Conservation (phyloP, 2,888 invertebrate genomes). For the Hylaea fasciaria region DNA sequence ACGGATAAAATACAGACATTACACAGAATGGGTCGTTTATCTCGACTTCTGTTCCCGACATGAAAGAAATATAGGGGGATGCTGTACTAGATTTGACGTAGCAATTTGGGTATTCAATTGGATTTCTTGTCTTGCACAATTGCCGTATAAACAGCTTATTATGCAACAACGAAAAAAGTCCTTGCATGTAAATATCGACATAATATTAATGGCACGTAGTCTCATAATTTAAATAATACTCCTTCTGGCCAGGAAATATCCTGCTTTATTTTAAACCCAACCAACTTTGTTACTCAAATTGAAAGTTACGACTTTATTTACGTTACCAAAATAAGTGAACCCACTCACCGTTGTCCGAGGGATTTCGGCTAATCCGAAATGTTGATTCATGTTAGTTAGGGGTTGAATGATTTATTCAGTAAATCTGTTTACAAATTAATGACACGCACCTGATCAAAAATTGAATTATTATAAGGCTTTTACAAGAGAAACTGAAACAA, state of each 20-base stretch:
- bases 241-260: not conserved
- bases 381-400: constrained; percentile 22
- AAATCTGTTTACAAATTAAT: constrained; percentile 11
- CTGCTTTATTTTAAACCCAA: not conserved
- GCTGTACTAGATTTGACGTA: constrained; percentile 23
- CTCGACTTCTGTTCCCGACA: constrained; percentile 33
- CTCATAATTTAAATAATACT: too few species aligned
- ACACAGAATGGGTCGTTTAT: constrained; percentile 33
- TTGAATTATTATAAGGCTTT: constrained; percentile 8
- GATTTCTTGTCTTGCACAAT: not conserved
- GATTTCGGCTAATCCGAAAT: constrained; percentile 19
- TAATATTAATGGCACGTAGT: too few species aligned
- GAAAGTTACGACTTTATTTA: constrained; percentile 14
- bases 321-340: constrained; percentile 18
- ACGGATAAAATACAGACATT: constrained; percentile 38
- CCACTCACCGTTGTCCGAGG: constrained; percentile 13
- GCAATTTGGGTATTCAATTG: constrained; percentile 6
- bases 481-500: not conserved
- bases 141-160: too few species aligned
- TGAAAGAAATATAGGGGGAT: constrained; percentile 27
- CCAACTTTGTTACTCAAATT: not conserved
- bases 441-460: constrained; percentile 29
- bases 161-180: too few species aligned
- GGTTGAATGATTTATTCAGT: constrained; percentile 27
- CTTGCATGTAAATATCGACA: too few species aligned